Evolutionary conservation across 2,113 vertebrate genomes (phyloP).

Genomic region (Rhea pennata): DNA sequence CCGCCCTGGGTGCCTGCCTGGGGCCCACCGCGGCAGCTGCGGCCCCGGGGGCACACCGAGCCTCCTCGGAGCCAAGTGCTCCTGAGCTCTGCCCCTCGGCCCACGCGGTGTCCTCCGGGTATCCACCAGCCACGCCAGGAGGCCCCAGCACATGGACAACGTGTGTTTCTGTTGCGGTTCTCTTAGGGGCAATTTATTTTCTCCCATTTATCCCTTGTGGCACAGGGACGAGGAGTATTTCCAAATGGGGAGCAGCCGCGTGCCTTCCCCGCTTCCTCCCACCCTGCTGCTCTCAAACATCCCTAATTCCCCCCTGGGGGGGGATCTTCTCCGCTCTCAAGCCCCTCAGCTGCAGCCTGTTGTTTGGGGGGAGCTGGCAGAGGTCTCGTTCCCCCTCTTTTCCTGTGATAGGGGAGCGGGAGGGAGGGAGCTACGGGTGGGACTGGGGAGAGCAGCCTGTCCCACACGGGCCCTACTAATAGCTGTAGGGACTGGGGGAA

Average conservation of each 20-base stretch:
- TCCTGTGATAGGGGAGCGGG: not conserved
- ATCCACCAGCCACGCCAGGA: no score
- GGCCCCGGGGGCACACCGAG: no score
- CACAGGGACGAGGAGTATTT: no score
- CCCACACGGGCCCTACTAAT: not conserved
- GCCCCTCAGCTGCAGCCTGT: not conserved
- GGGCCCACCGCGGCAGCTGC: no score
- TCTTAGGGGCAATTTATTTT: no score
- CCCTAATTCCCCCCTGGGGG: not conserved
- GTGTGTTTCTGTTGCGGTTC: no score
- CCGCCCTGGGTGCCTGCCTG: no score
- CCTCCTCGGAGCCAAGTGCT: no score
- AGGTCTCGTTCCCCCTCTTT: not conserved
- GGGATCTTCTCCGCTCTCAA: fast-evolving
- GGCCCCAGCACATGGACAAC: no score
- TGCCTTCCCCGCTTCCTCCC: not conserved
- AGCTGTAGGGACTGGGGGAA: not conserved
- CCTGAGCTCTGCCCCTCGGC: no score
- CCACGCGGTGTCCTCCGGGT: no score
- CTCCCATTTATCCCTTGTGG: no score
- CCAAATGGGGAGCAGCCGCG: not conserved
- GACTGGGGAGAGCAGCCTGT: not conserved
- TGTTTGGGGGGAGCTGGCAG: not conserved
- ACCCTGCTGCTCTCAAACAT: not conserved
- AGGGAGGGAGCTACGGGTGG: not conserved